A percentile compares a stretch with the other conserved stretches of the same genome.
phyloP scores from a whole-genome alignment of 1,140 invertebrate genomes.

The Neuroterus valhalla region DNA sequence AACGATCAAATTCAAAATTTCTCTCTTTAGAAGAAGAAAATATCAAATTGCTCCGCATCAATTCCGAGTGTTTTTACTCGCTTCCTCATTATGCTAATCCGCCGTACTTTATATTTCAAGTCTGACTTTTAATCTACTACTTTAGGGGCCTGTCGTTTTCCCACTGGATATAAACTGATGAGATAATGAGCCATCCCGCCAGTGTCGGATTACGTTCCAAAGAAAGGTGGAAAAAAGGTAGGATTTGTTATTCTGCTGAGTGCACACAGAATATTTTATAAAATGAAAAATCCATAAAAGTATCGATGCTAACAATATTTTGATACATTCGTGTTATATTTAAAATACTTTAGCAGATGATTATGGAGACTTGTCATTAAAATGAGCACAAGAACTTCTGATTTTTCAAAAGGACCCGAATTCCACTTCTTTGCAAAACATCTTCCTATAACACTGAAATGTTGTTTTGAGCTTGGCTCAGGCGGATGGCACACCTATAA shows the following conservation, averaged over 20 bases:
- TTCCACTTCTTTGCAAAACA: too few species aligned
- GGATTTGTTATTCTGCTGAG: conserved; percentile 27
- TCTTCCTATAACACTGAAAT: too few species aligned
- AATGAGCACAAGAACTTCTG: too few species aligned
- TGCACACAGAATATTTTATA: background rate
- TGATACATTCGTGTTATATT: too few species aligned
- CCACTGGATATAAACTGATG: conserved; percentile 46
- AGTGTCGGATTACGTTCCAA: conserved; percentile 47
- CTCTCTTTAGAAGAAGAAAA: conserved; percentile 19
- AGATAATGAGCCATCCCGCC: conserved; percentile 50
- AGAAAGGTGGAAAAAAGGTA: conserved; percentile 50
- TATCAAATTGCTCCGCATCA: conserved; percentile 17
- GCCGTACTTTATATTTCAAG: conserved; percentile 52
- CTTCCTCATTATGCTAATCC: conserved; percentile 57
- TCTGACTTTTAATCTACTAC: conserved; percentile 48
- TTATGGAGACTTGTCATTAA: too few species aligned
- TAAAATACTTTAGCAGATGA: too few species aligned
- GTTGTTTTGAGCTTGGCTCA: too few species aligned
- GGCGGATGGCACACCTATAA: too few species aligned
- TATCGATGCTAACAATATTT: too few species aligned
- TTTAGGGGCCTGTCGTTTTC: conserved; percentile 45
- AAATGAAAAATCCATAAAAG: background rate
- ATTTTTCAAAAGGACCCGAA: too few species aligned
- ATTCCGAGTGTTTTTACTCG: conserved; percentile 18
- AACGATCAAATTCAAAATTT: conserved; percentile 16